Percentiles rank a stretch among this genome's conserved stretches.
These are phyloP conservation scores for Pteronura brasiliensis DNA, from an alignment of 2,113 vertebrate species.

Conservation along the genomic window DNA sequence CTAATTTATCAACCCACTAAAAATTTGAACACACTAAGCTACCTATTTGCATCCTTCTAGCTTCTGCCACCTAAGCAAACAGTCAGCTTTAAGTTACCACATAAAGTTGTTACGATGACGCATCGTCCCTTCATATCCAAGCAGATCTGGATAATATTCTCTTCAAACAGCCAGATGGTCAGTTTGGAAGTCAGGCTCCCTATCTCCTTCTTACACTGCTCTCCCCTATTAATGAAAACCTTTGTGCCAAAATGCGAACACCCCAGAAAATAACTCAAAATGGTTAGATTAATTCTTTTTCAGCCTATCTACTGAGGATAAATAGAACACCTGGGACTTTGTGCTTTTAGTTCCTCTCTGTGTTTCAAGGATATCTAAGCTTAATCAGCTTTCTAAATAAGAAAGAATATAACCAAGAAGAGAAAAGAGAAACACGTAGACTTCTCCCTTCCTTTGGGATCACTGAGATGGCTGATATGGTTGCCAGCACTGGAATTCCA, in stretches of 20 bases:
- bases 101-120: neutral
- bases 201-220: neutral
- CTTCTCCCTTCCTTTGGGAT: neutral
- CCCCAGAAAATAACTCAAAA: neutral
- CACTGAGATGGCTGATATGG: neutral
- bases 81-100: neutral
- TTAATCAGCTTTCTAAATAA: neutral
- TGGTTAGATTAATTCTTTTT: neutral
- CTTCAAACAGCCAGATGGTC: neutral
- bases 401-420: neutral
- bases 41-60: neutral
- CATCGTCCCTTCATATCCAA: neutral
- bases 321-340: neutral
- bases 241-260: neutral
- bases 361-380: neutral
- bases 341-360: neutral
- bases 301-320: neutral
- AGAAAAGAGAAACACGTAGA: neutral
- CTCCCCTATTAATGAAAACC: neutral
- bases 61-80: neutral
- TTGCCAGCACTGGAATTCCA: neutral
- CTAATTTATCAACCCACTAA: neutral
- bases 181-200: accelerated
- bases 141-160: neutral
- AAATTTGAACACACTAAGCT: neutral